Base-by-base conservation (phyloP, 2,888 invertebrate species). In the Hydraecia micacea region DNA sequence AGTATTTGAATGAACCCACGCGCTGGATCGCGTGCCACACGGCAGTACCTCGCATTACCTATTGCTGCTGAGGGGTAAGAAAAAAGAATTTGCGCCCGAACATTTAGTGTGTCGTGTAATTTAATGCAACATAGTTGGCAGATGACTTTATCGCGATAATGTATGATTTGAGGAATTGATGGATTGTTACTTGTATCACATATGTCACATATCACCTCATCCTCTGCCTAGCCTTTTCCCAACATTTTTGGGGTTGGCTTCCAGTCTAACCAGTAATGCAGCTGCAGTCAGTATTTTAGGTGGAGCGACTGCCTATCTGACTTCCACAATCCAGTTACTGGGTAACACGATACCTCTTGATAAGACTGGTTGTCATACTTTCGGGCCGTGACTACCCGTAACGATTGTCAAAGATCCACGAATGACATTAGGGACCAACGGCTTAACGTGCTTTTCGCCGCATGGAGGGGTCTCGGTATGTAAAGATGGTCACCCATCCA, bases 1-100 rank as follows among this genome's bases (percentile, higher is more conserved):
- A 91, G 87, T 92, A 95, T 95, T 95, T 96, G 96, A 96, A 96
- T 96, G 96, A 93, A 96, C 76, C 91, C 89, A 93, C 94, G 94
- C 92, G 91, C 87, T 77, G 77, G 78, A 88, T 94, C 79, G 96
- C 96, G 96, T 96, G 96, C 87, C 83, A 78, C 95, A 95, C 95
- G 95, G 88, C 93, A 95, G 92, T 92, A 92, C 90, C 86, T 90
- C 86, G 90, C 91, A 91, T 90, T 89, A 87, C 84, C 84, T 91
- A 89, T 90, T 90, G 91, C 91, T 91, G 90, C 87, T 89, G 83
- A 80, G 84, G 83, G 84, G 83, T 88, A 90, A 79, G 85, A 88
- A 88, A 87, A 86, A 86, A 77, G 67, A 83, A 84, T 88, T 89
- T 88, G 80, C 83, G 65, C 80, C 71, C 75, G 71, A 85, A 83